These are phyloP conservation scores for Calycopis cecrops DNA, from an alignment of 1,140 invertebrate genomes.

Conservation along the genomic window DNA sequence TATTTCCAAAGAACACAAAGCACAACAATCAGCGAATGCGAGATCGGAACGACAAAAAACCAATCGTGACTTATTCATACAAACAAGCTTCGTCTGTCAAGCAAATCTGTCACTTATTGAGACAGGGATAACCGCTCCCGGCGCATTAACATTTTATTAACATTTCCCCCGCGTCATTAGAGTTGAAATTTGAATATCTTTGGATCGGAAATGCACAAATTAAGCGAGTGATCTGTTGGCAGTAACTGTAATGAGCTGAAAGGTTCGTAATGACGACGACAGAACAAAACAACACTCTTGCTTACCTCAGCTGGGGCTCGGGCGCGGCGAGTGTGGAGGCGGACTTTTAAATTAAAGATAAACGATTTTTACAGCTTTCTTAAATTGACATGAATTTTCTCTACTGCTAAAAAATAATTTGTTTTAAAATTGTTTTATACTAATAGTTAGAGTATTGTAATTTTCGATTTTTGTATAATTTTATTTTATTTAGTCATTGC, in stretches of 20 bases:
- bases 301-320: constrained; percentile 62
- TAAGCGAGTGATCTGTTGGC: constrained; percentile 70
- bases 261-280: constrained; percentile 66
- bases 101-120: constrained; percentile 73
- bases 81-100: constrained; percentile 63
- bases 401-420: no score
- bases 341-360: constrained; percentile 29
- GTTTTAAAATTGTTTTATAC: no score
- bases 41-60: constrained; percentile 60
- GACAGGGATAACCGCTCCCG: constrained; percentile 46
- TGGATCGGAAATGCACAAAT: constrained; percentile 72
- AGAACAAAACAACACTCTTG: constrained; percentile 69
- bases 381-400: no score
- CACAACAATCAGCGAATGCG: constrained; percentile 30
- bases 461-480: no score
- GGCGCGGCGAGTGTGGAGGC: constrained; percentile 40
- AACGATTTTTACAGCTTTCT: no score
- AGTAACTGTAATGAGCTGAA: constrained; percentile 66
- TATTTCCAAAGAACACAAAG: no score
- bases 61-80: constrained; percentile 65
- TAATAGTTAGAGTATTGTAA: no score
- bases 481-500: no score
- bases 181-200: constrained; percentile 72
- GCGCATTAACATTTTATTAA: constrained; percentile 73
- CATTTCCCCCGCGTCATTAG: constrained; percentile 70